Conservation (phyloP, 2,797 vertebrate species). For the Acipenser ruthenus region DNA sequence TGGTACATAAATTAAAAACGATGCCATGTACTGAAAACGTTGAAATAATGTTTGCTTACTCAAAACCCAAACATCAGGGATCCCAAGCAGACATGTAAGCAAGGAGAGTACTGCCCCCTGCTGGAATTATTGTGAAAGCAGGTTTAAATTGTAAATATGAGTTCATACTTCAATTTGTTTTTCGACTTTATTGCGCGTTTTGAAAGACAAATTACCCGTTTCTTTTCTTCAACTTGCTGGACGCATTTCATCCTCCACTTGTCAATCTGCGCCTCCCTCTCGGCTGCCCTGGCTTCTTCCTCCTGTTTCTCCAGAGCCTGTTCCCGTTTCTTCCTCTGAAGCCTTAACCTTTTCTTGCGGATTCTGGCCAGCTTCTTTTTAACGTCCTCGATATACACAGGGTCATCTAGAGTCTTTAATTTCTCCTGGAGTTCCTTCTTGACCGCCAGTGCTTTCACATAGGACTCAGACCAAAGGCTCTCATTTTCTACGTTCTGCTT, state of each 20-base stretch:
- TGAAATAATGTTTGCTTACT: no score
- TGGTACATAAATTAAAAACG: no score
- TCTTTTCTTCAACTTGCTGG: slow-evolving; percentile 77
- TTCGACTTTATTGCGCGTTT: no score
- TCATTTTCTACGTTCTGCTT: slow-evolving; percentile 43
- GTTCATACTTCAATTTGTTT: no score
- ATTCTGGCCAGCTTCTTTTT: slow-evolving; percentile 43
- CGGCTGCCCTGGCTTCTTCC: slow-evolving; percentile 39
- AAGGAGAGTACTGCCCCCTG: no score
- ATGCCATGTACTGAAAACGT: no score
- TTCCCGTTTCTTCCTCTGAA: slow-evolving; percentile 42
- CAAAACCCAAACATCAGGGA: no score
- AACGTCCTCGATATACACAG: slow-evolving; percentile 31
- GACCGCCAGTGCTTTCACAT: slow-evolving; percentile 27
- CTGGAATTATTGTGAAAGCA: no score
- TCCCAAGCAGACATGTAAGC: no score
- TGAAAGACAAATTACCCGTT: slow-evolving; percentile 52
- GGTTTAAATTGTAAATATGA: no score
- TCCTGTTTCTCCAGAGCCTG: slow-evolving; percentile 43
- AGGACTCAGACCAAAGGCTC: slow-evolving; percentile 42
- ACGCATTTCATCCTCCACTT: slow-evolving; percentile 73
- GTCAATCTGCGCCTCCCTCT: slow-evolving; percentile 71
- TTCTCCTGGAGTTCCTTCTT: slow-evolving; percentile 38
- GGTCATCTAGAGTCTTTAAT: slow-evolving; percentile 38
- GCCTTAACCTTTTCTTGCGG: slow-evolving; percentile 54